phyloP scores from a whole-genome alignment of 2,797 vertebrate genomes.

The Thaleichthys pacificus region DNA sequence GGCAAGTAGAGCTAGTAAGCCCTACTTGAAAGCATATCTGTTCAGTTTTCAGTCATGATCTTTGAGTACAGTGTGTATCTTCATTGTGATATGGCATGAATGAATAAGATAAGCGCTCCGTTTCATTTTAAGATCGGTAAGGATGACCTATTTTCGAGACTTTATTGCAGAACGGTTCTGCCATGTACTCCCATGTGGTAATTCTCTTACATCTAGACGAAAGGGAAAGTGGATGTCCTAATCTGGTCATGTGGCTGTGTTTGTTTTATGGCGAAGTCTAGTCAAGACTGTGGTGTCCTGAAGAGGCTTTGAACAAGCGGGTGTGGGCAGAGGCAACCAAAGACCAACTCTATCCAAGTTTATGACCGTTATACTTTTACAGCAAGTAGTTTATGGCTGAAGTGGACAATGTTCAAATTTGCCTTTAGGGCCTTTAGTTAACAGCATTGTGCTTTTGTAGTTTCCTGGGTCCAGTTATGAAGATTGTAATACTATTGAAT shows the following conservation, averaged over 20 bases:
- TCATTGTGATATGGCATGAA: no score
- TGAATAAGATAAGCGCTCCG: no score
- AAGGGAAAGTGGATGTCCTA: slow-evolving; percentile 19
- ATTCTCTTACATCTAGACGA: neutral
- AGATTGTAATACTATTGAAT: slow-evolving; percentile 21
- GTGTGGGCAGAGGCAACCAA: neutral
- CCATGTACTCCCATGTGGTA: neutral
- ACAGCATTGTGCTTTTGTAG: neutral
- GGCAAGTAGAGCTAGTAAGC: neutral
- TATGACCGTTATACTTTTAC: slow-evolving; percentile 17
- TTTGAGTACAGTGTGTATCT: no score
- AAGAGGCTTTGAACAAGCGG: neutral
- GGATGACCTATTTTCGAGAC: neutral
- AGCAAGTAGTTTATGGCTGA: neutral
- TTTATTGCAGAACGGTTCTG: neutral
- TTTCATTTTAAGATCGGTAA: no score
- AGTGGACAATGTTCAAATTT: neutral
- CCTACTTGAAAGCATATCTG: no score
- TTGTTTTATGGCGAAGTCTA: slow-evolving; percentile 28
- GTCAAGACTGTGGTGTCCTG: slow-evolving; percentile 39
- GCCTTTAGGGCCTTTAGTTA: slow-evolving; percentile 13
- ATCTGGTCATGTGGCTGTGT: slow-evolving; percentile 25
- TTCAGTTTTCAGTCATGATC: no score
- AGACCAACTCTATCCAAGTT: neutral
- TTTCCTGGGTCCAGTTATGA: neutral